Evolutionary conservation across 2,888 invertebrate species (phyloP).

Genomic region (Acleris emargana): DNA sequence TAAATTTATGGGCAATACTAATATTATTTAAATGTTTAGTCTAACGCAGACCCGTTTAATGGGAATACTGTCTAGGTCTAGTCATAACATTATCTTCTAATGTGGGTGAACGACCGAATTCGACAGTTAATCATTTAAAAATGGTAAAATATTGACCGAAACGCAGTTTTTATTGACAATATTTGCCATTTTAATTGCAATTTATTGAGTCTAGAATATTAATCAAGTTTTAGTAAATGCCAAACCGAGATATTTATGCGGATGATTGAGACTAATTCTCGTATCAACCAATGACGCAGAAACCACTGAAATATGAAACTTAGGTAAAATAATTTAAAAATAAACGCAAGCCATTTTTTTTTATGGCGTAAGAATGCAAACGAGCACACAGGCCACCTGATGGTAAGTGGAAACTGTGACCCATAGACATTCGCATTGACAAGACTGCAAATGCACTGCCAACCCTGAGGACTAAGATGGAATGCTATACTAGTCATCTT

Average conservation of each 20-base stretch:
- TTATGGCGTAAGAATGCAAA: no score
- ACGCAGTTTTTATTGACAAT: slow-evolving; percentile 21
- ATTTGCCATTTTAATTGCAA: slow-evolving; percentile 15
- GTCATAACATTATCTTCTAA: slow-evolving; percentile 8
- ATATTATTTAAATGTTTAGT: slow-evolving; percentile 7
- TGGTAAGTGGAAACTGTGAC: no score
- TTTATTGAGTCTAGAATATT: slow-evolving; percentile 19
- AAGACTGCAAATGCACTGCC: no score
- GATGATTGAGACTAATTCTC: background rate
- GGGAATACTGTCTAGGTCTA: background rate
- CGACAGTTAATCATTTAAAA: slow-evolving; percentile 25
- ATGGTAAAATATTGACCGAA: slow-evolving; percentile 26
- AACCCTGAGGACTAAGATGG: no score
- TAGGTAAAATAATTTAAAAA: no score
- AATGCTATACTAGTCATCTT: no score
- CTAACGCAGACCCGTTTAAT: slow-evolving; percentile 4
- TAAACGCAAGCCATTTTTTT: no score
- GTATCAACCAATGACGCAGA: background rate
- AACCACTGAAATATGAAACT: background rate
- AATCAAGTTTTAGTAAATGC: background rate
- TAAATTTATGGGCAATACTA: slow-evolving; percentile 5
- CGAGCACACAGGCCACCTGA: no score
- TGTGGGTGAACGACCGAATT: slow-evolving; percentile 12
- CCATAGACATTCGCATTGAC: no score
- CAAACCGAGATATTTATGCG: background rate